Percentiles rank a stretch among this genome's conserved stretches.
These are phyloP conservation scores for Apostichopus parvimensis DNA, from an alignment of 35 echinoderm and acorn worm species.

Conservation along the genomic window DNA sequence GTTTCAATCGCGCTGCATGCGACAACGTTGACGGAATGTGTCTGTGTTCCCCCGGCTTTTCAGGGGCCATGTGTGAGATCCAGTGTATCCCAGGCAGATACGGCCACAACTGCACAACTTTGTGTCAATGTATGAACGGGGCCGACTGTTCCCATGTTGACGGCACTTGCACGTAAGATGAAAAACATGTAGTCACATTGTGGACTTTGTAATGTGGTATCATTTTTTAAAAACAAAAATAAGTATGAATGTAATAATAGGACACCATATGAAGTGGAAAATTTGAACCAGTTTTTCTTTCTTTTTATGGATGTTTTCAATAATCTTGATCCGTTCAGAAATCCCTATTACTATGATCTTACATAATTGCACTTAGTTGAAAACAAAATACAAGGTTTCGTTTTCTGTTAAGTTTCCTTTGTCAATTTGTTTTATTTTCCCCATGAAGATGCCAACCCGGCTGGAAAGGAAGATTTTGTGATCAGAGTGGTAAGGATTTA, in stretches of 20 bases:
- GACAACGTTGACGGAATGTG: slow-evolving; percentile 70
- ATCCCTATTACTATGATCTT: no score
- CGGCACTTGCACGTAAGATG: slow-evolving; percentile 79
- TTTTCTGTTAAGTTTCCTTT: not conserved
- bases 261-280: no score
- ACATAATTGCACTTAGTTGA: not conserved
- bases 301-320: no score
- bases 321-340: no score
- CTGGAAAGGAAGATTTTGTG: slow-evolving; percentile 60
- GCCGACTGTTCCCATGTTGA: slow-evolving; percentile 73
- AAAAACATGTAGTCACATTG: no score
- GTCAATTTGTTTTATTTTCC: not conserved
- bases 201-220: not conserved
- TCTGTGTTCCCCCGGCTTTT: slow-evolving; percentile 68
- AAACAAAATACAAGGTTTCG: not conserved
- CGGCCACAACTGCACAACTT: slow-evolving; percentile 56
- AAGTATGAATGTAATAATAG: no score
- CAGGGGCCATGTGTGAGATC: slow-evolving; percentile 68
- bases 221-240: no score
- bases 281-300: no score
- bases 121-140: slow-evolving; percentile 79
- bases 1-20: slow-evolving; percentile 80
- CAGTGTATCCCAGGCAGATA: slow-evolving; percentile 65
- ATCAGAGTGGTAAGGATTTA: slow-evolving; percentile 63
- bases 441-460: slow-evolving; percentile 63